Percentiles rank a stretch among this genome's conserved stretches.
Evolutionary conservation across 2,888 invertebrate genomes (phyloP).

Genomic region (Lepidocyrtinus sp.): DNA sequence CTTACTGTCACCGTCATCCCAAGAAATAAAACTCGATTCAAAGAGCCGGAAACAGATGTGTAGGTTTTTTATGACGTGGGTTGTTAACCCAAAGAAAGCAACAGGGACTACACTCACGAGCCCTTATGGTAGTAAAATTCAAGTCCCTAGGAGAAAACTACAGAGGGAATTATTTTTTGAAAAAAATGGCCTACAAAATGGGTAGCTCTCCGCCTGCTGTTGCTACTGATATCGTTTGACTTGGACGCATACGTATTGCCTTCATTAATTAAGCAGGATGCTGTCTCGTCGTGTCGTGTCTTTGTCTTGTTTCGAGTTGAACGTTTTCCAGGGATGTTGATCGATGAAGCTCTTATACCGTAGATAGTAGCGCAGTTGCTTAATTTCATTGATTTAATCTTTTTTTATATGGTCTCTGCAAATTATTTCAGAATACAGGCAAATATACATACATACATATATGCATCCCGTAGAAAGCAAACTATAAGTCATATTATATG

Average conservation of each 20-base stretch:
- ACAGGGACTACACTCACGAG: background rate
- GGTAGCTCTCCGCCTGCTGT: background rate
- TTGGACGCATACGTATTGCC: conserved; percentile 6
- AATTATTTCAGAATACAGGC: too few species aligned
- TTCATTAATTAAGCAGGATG: conserved; percentile 1
- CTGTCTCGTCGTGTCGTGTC: too few species aligned
- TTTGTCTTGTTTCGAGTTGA: background rate
- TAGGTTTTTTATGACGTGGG: too few species aligned
- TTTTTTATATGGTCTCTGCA: too few species aligned
- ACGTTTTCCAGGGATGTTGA: background rate
- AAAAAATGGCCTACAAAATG: background rate
- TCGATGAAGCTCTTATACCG: conserved; percentile 1
- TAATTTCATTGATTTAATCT: background rate
- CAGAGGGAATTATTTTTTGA: background rate
- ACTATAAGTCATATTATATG: too few species aligned
- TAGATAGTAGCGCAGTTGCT: too few species aligned
- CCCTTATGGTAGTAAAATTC: background rate
- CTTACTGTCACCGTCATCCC: background rate
- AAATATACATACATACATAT: too few species aligned
- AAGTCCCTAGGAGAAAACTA: background rate
- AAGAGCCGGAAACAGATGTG: background rate
- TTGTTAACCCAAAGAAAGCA: background rate
- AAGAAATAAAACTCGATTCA: background rate
- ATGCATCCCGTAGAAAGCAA: conserved; percentile 1
- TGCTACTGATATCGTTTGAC: background rate